phyloP scores from a whole-genome alignment of 2,888 invertebrate species.

The Cosmorhoe ocellata region DNA sequence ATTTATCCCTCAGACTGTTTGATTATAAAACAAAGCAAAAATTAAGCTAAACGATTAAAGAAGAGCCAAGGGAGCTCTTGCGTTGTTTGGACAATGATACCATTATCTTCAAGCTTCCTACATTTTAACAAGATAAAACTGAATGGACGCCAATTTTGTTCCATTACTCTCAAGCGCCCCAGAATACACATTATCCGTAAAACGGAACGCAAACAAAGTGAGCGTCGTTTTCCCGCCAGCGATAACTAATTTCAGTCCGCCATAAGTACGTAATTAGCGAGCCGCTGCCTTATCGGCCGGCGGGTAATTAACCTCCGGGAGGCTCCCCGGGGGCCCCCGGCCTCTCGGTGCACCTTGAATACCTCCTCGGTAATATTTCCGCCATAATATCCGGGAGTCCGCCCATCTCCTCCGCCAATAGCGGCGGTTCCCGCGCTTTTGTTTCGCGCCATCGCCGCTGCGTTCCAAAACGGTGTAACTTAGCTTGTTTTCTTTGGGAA shows the following conservation, averaged over 20 bases:
- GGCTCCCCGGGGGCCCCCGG: constrained; percentile 48
- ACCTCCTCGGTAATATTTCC: constrained; percentile 81
- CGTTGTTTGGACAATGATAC: constrained; percentile 69
- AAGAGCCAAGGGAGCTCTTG: constrained; percentile 56
- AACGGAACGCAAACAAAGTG: constrained; percentile 81
- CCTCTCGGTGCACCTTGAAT: constrained; percentile 71
- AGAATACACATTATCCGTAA: constrained; percentile 78
- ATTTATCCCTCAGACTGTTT: constrained; percentile 34
- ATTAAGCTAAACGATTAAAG: constrained; percentile 78
- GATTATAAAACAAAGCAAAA: constrained; percentile 60
- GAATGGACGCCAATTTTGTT: constrained; percentile 78
- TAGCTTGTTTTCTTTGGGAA: constrained; percentile 71
- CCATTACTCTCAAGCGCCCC: constrained; percentile 73
- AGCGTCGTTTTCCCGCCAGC: constrained; percentile 78
- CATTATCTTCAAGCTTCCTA: constrained; percentile 68
- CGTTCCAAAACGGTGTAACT: constrained; percentile 80
- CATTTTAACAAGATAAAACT: constrained; percentile 73
- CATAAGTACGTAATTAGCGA: constrained; percentile 83
- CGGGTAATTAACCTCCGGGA: constrained; percentile 80
- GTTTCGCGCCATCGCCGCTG: constrained; percentile 68
- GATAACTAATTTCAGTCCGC: constrained; percentile 82
- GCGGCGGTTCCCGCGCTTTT: constrained; percentile 79
- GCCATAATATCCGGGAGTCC: constrained; percentile 78
- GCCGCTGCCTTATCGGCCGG: constrained; percentile 82
- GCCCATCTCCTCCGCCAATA: constrained; percentile 81